Evolutionary conservation across 1,140 invertebrate genomes (phyloP).

Genomic region (Spodoptera frugiperda): DNA sequence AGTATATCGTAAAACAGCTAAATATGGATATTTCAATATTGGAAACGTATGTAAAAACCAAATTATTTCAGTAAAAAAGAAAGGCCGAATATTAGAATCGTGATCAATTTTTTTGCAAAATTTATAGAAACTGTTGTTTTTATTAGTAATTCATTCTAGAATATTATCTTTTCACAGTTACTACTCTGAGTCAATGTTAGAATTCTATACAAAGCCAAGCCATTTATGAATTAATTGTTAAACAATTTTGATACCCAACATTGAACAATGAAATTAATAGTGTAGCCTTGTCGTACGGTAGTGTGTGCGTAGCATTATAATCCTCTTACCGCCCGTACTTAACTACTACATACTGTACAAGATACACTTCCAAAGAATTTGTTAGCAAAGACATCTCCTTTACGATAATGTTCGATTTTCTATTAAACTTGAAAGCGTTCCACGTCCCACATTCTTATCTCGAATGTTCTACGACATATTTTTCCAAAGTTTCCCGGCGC

Average conservation of each 20-base stretch:
- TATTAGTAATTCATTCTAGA: too few species aligned
- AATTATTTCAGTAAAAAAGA: neutral
- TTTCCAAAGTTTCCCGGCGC: conserved; percentile 85
- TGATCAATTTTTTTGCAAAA: neutral
- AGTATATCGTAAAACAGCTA: conserved; percentile 50
- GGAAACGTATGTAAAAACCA: conserved; percentile 33
- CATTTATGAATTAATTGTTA: conserved; percentile 9
- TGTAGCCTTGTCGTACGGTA: conserved; percentile 30
- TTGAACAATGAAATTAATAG: conserved; percentile 5
- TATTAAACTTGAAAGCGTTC: conserved; percentile 85
- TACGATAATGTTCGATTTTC: conserved; percentile 86
- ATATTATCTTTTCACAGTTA: too few species aligned
- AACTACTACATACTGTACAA: conserved; percentile 58
- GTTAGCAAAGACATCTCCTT: conserved; percentile 84
- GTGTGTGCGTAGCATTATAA: conserved; percentile 57
- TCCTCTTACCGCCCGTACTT: conserved; percentile 63
- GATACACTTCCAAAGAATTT: conserved; percentile 80
- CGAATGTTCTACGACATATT: conserved; percentile 84
- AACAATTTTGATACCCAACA: conserved; percentile 2
- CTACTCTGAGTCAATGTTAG: too few species aligned
- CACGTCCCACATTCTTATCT: conserved; percentile 85
- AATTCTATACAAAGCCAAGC: too few species aligned
- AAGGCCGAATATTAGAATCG: conserved; percentile 24
- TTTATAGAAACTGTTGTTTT: neutral
- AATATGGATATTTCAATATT: conserved; percentile 57